Evolutionary conservation across 2,797 vertebrate genomes (phyloP), one percentile per base, ranked within the genome.

Genomic region (Xenops minutus): DNA sequence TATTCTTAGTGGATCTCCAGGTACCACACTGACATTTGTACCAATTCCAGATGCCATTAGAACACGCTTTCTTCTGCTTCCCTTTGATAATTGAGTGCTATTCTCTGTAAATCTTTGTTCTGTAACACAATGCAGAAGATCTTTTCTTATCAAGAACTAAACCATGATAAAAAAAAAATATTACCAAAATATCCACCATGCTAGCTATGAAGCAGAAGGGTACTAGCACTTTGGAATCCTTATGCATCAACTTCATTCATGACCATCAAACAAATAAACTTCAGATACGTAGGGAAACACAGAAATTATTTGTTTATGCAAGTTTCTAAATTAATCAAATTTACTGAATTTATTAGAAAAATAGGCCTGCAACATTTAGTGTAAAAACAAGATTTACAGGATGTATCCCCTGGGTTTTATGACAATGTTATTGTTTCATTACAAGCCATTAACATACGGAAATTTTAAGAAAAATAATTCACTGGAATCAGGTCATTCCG

Each of bases 21-120:
- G 97, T 85, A 93, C 97, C 77, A 98, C 95, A 12, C 36, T 96
- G 85, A 97, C 80, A 52, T 94, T 98, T 43, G 97, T 98, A 46
- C 98, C 98, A 15, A 89, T 68, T 41, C 85, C 96, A 76, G 98
- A 98, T 4, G 98, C 98, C 98, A 98, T 98, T 36, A 98, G 89
- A 64, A 98, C 97, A 68, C 96, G 97, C 37, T 98, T 98, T 79
- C 97, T 98, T 95, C 95, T 98, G 79, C 95, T 95, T 78, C 97
- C 96, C 67, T 93, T 97, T 55, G 91, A 74, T 46, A 96, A 93
- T 0, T 89, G 72, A 26, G 54, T 58, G 62, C 90, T 91, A 72
- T 55, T 93, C 36, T 93, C 92, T 29, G 17, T 39, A 39, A 61
- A 32, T 61, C 83, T 96, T 94, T 83, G 90, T 46, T 96, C 98